Percentiles rank a stretch among this genome's conserved stretches.
Evolutionary conservation across 2,797 vertebrate genomes (phyloP).

Genomic region (Typhlichthys subterraneus): DNA sequence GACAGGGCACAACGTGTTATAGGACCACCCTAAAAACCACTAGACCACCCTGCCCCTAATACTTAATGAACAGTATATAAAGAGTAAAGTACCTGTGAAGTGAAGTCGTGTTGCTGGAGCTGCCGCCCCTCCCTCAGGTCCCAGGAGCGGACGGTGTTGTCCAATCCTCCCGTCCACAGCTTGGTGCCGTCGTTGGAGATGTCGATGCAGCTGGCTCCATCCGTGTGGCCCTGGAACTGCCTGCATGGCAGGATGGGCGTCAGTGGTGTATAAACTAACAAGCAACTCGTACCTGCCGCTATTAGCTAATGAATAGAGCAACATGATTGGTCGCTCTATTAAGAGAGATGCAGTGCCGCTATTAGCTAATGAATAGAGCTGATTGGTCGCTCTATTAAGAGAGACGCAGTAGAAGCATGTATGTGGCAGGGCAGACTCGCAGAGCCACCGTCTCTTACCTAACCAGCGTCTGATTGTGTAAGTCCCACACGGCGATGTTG

Average conservation of each 20-base stretch:
- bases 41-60: no score
- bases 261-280: background rate
- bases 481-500: slow-evolving; percentile 96
- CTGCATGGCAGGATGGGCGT: slow-evolving; percentile 64
- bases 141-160: slow-evolving; percentile 98
- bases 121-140: slow-evolving; percentile 96
- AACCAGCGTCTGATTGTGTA: slow-evolving; percentile 96
- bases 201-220: slow-evolving; percentile 97
- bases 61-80: no score
- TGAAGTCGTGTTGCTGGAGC: slow-evolving; percentile 98
- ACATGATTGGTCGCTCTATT: background rate
- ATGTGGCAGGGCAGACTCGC: background rate
- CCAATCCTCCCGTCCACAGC: slow-evolving; percentile 96
- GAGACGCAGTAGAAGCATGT: background rate
- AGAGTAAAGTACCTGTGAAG: slow-evolving; percentile 86
- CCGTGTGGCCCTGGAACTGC: slow-evolving; percentile 98
- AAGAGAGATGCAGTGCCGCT: background rate
- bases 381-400: background rate
- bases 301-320: no score
- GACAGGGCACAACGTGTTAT: no score
- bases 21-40: no score
- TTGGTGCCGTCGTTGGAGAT: slow-evolving; percentile 98
- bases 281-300: no score
- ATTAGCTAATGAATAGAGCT: no score
- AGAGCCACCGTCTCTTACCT: slow-evolving; percentile 75